phyloP scores from a whole-genome alignment of 1,140 invertebrate species.

The Atta colombica region DNA sequence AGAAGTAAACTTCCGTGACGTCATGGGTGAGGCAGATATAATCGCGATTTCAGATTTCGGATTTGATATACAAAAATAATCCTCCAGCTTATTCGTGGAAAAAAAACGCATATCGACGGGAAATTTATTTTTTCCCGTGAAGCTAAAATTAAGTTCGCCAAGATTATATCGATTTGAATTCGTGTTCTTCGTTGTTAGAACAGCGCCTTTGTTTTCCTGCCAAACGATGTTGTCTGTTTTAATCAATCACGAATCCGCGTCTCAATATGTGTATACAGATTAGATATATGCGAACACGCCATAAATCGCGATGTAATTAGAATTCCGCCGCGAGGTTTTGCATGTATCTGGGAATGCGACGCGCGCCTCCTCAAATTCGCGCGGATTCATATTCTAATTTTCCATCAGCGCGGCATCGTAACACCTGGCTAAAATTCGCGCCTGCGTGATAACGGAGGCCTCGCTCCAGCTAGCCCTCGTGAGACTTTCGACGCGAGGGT shows the following conservation, averaged over 20 bases:
- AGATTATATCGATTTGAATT: not conserved
- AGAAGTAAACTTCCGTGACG: not conserved
- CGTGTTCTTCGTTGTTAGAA: not conserved
- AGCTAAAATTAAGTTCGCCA: not conserved
- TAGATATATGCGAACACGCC: not conserved
- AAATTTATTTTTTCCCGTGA: constrained; percentile 26
- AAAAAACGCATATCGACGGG: not conserved
- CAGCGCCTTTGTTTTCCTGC: not conserved
- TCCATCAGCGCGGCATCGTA: constrained; percentile 56
- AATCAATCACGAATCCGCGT: constrained; percentile 22
- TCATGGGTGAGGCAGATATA: not conserved
- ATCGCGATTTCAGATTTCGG: constrained; percentile 8
- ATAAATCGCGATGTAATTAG: constrained; percentile 49
- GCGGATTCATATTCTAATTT: constrained; percentile 44
- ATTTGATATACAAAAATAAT: constrained; percentile 33
- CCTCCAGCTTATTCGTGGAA: not conserved
- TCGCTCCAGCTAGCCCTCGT: constrained; percentile 63
- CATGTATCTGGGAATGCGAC: constrained; percentile 28
- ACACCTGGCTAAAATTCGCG: constrained; percentile 80
- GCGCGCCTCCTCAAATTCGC: constrained; percentile 21
- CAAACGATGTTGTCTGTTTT: not conserved
- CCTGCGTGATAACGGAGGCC: constrained; percentile 74
- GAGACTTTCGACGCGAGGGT: constrained; percentile 74
- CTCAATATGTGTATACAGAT: no score
- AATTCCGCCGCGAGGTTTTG: constrained; percentile 20